Evolutionary conservation across 2,888 invertebrate genomes (phyloP).

Genomic region (Microplitis deprimator): DNA sequence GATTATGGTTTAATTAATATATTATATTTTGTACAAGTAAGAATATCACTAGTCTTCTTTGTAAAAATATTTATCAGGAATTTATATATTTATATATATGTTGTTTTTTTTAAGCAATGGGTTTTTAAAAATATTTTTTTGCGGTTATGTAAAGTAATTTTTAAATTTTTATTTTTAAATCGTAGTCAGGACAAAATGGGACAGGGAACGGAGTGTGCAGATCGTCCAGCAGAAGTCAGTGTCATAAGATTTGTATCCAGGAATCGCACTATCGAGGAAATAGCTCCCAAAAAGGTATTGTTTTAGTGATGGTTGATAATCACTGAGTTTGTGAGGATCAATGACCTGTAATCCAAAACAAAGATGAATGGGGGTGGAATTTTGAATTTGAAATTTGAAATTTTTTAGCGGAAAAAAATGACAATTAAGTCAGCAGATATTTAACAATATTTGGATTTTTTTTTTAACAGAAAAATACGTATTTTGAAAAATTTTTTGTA

Average conservation of each 20-base stretch:
- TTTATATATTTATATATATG: too few species aligned
- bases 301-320: conserved; percentile 42
- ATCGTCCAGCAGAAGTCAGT: conserved; percentile 68
- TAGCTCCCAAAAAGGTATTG: conserved; percentile 68
- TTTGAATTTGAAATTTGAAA: not conserved
- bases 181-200: conserved; percentile 57
- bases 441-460: too few species aligned
- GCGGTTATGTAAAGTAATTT: conserved; percentile 3
- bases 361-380: conserved; percentile 27
- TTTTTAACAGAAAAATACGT: too few species aligned
- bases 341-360: conserved; percentile 70
- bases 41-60: not conserved
- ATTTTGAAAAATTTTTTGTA: too few species aligned
- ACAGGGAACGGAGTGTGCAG: conserved; percentile 68
- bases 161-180: not conserved
- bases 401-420: too few species aligned
- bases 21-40: not conserved
- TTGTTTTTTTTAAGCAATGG: too few species aligned
- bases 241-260: conserved; percentile 70
- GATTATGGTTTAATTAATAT: not conserved
- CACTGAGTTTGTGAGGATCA: conserved; percentile 54
- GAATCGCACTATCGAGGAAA: conserved; percentile 69
- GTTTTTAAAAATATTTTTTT: too few species aligned
- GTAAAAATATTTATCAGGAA: too few species aligned
- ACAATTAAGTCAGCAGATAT: too few species aligned